These are phyloP conservation scores for Asarcornis scutulata DNA, from an alignment of 2,113 vertebrate genomes.

Conservation along the genomic window DNA sequence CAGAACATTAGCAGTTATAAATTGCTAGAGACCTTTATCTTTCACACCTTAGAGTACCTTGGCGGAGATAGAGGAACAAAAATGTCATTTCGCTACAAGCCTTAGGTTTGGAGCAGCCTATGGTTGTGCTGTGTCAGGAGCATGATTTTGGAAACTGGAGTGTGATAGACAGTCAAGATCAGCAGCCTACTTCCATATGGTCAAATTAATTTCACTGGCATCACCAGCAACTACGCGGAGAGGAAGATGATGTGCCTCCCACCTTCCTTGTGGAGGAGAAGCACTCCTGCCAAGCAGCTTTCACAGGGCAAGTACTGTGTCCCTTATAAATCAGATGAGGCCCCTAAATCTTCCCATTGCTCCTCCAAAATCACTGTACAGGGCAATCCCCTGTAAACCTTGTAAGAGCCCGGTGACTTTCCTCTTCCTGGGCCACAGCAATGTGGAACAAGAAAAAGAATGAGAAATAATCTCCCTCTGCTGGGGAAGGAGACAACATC, in stretches of 20 bases:
- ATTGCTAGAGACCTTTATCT: slow-evolving; percentile 18
- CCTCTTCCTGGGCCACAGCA: not conserved
- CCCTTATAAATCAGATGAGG: not conserved
- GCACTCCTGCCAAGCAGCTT: not conserved
- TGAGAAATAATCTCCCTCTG: not conserved
- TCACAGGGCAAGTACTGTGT: not conserved
- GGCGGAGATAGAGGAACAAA: slow-evolving; percentile 11
- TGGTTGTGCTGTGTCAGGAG: slow-evolving; percentile 5
- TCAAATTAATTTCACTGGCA: not conserved
- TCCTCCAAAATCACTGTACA: not conserved
- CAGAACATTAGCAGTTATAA: slow-evolving; percentile 30
- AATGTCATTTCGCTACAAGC: not conserved
- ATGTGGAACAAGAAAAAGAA: not conserved
- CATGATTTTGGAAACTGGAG: slow-evolving; percentile 44
- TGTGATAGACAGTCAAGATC: slow-evolving; percentile 55
- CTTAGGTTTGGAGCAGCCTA: slow-evolving; percentile 8
- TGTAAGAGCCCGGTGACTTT: not conserved
- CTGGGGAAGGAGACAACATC: not conserved
- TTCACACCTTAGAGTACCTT: slow-evolving; percentile 33
- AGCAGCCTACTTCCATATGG: slow-evolving; percentile 65
- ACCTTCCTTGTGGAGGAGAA: slow-evolving; percentile 11
- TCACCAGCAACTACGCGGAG: not conserved
- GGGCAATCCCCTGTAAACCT: not conserved
- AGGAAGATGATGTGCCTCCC: slow-evolving; percentile 40
- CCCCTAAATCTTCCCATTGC: not conserved